Base-by-base conservation (phyloP, 2,888 invertebrate genomes). In the Drosophila lutescens region DNA sequence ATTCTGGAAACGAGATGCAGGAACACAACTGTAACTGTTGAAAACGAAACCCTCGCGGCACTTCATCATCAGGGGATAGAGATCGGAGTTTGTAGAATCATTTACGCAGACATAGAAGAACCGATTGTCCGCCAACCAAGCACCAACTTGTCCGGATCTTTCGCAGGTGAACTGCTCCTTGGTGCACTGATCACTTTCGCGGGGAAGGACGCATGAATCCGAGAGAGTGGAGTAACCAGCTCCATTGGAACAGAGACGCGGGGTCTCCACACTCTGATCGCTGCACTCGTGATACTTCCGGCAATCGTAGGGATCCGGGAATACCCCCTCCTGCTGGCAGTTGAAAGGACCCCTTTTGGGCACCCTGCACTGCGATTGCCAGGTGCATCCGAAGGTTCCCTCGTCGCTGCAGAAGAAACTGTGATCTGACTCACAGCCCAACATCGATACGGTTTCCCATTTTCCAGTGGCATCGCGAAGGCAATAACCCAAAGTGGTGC, bases 231-330 rank as follows among this genome's bases (percentile, higher is more conserved):
- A 89, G 71, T 84, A 91, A 4, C 79, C 90, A 1, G 77, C 72
- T 4, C 83, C 89, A 30, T 78, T 80, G 57, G 78, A 74, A 55
- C 91, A 90, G 41, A 76, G 76, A 0, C 65, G 72, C 0, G 81
- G 85, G 4, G 76, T 77, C 34, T 84, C 83, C 53, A 74, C 67
- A 17, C 82, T 86, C 6, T 60, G 74, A 0, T 74, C 71, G 47
- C 71, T 80, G 62, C 91, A 91, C 49, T 86, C 82, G 61, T 91
- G 90, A 62, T 90, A 91, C 47, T 76, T 83, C 62, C 89, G 89
- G 49, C 91, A 91, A 44, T 91, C 87, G 56, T 91, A 90, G 7
- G 91, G 91, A 89, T 91, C 90, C 1, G 91, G 91, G 57, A 81
- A 91, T 0, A 78, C 56, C 4, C 90, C 90, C 0, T 76, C 53